Evolutionary conservation across 1,140 invertebrate species (phyloP).

Genomic region (Heterodera carotae): DNA sequence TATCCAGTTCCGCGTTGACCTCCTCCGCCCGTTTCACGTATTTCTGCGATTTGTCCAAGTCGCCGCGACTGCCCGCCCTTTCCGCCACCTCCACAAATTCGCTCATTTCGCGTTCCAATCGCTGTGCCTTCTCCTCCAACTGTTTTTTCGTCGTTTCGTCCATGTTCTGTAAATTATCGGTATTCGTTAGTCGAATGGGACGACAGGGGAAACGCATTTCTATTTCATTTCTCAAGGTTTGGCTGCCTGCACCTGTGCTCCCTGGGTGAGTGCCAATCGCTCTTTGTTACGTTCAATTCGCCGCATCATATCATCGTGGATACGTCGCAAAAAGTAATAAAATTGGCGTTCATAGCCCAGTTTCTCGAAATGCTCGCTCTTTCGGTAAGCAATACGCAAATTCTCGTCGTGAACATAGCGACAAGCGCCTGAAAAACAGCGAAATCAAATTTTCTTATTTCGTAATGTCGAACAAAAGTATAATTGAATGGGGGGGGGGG

Average conservation of each 20-base stretch:
- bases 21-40: slow-evolving; percentile 44
- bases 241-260: slow-evolving; percentile 19
- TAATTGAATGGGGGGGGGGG: no score
- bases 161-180: slow-evolving; percentile 26
- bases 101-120: slow-evolving; percentile 39
- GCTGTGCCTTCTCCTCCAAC: slow-evolving; percentile 34
- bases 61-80: slow-evolving; percentile 31
- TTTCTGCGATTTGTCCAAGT: slow-evolving; percentile 44
- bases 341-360: slow-evolving; percentile 47
- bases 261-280: slow-evolving; percentile 44
- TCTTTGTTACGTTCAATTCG: slow-evolving; percentile 51
- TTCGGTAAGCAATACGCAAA: slow-evolving; percentile 42
- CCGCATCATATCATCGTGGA: slow-evolving; percentile 48
- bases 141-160: slow-evolving; percentile 33
- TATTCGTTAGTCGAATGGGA: slow-evolving; percentile 4
- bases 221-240: no score
- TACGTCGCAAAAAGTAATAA: slow-evolving; percentile 38
- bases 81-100: slow-evolving; percentile 37
- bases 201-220: no score
- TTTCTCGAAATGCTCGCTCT: slow-evolving; percentile 44
- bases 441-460: no score
- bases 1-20: slow-evolving; percentile 34
- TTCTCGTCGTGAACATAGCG: slow-evolving; percentile 46
- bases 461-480: no score
- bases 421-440: slow-evolving; percentile 39